Conservation (phyloP, 2,888 invertebrate genomes). For the Acrobasis repandana region DNA sequence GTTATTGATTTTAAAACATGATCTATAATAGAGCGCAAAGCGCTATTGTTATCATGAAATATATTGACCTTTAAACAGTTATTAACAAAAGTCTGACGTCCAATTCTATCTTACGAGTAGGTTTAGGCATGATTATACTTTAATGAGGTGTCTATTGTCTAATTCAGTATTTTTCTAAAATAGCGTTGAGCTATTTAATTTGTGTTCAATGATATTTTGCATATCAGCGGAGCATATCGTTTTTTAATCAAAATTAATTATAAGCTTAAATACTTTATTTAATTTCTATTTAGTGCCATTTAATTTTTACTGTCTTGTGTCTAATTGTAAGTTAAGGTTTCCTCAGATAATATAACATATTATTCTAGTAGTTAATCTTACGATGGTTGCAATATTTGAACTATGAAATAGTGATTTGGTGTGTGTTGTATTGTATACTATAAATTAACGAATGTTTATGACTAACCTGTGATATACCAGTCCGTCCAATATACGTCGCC, state of each 20-base stretch:
- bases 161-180: conserved; percentile 3
- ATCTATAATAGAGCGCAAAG: background rate
- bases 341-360: too few species aligned
- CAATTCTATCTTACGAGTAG: background rate
- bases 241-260: conserved; percentile 12
- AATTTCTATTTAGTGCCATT: conserved; percentile 44
- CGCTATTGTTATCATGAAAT: background rate
- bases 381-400: conserved; percentile 13
- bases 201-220: conserved; percentile 23
- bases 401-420: conserved; percentile 30
- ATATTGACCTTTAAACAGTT: background rate
- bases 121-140: background rate
- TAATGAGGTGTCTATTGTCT: background rate
- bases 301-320: conserved; percentile 10
- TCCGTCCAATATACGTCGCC: conserved; percentile 66
- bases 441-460: conserved; percentile 56
- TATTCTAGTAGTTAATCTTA: background rate
- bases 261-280: conserved; percentile 19
- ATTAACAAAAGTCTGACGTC: background rate
- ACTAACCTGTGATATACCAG: conserved; percentile 79
- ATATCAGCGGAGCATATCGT: conserved; percentile 31
- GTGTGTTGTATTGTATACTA: conserved; percentile 37
- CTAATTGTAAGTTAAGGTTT: background rate
- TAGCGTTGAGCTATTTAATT: conserved; percentile 15
- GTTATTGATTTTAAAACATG: background rate